Evolutionary conservation across 2,888 invertebrate species (phyloP).

Genomic region (Dorcus hopei): DNA sequence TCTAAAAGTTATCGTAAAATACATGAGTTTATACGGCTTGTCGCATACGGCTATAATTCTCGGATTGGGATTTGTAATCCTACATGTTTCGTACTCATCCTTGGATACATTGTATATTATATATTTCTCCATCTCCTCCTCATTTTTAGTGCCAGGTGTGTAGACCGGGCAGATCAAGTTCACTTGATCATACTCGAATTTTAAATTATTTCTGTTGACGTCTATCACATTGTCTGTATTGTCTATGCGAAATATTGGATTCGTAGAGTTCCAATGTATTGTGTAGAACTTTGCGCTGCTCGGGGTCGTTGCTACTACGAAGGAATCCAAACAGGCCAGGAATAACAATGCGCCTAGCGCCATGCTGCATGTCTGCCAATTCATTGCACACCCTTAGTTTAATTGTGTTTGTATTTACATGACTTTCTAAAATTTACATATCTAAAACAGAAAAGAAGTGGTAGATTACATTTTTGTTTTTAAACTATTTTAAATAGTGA

Average conservation of each 20-base stretch:
- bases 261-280: slow-evolving; percentile 50
- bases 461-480: not conserved
- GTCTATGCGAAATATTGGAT: slow-evolving; percentile 81
- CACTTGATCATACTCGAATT: slow-evolving; percentile 93
- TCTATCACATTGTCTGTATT: slow-evolving; percentile 97
- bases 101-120: slow-evolving; percentile 96
- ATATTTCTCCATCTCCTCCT: slow-evolving; percentile 90
- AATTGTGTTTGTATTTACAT: slow-evolving; percentile 15
- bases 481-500: not conserved
- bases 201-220: slow-evolving; percentile 85
- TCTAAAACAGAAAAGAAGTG: slow-evolving; percentile 4
- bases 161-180: slow-evolving; percentile 94
- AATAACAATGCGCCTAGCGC: slow-evolving; percentile 37
- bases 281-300: slow-evolving; percentile 49
- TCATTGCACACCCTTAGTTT: slow-evolving; percentile 26
- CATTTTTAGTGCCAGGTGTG: slow-evolving; percentile 79
- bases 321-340: slow-evolving; percentile 38
- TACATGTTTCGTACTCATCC: slow-evolving; percentile 94
- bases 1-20: slow-evolving; percentile 94
- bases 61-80: slow-evolving; percentile 91
- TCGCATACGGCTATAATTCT: slow-evolving; percentile 94
- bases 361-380: slow-evolving; percentile 29
- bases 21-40: slow-evolving; percentile 91
- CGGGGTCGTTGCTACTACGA: slow-evolving; percentile 43
- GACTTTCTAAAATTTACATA: slow-evolving; percentile 20